Evolutionary conservation across 37 sponge, comb jelly and placozoan genomes (phyloP).

Genomic region (Cliona cf. orientalis): DNA sequence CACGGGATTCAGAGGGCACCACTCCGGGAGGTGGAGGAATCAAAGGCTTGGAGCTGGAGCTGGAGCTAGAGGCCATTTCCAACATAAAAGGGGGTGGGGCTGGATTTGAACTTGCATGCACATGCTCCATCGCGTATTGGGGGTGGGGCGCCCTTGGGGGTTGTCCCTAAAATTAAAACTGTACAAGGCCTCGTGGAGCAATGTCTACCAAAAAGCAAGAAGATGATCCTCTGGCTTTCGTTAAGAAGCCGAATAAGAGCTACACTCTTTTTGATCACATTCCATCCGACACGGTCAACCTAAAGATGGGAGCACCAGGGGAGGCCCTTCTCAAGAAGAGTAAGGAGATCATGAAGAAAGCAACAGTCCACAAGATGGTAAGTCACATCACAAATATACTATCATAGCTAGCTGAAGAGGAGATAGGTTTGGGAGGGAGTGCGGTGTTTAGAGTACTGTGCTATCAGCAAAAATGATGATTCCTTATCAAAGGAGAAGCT

Average conservation of each 20-base stretch:
- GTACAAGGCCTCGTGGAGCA: not conserved
- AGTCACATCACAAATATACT: not conserved
- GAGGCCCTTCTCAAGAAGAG: constrained; percentile 38
- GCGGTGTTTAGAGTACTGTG: not conserved
- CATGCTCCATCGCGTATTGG: not conserved
- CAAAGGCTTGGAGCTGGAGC: not conserved
- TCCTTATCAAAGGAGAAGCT: too few species aligned
- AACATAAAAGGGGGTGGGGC: not conserved
- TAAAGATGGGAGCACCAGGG: constrained; percentile 72
- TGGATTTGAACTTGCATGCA: not conserved
- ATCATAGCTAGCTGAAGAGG: not conserved
- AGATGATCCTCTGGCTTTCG: too few species aligned
- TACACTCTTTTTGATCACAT: constrained; percentile 48
- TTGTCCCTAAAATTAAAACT: not conserved
- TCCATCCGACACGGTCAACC: constrained; percentile 27
- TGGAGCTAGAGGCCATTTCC: not conserved
- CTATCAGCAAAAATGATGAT: too few species aligned
- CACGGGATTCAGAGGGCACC: constrained; percentile 52
- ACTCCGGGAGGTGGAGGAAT: constrained; percentile 63
- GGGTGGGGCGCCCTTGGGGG: constrained; percentile 7
- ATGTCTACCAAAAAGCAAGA: not conserved
- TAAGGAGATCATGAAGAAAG: constrained; percentile 23
- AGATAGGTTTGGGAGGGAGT: not conserved
- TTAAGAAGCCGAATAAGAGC: not conserved
- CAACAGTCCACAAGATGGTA: constrained; percentile 59